Percentiles rank a stretch among this genome's conserved stretches.
Conservation (phyloP, 2,888 invertebrate species). For the Tenthredo livida region DNA sequence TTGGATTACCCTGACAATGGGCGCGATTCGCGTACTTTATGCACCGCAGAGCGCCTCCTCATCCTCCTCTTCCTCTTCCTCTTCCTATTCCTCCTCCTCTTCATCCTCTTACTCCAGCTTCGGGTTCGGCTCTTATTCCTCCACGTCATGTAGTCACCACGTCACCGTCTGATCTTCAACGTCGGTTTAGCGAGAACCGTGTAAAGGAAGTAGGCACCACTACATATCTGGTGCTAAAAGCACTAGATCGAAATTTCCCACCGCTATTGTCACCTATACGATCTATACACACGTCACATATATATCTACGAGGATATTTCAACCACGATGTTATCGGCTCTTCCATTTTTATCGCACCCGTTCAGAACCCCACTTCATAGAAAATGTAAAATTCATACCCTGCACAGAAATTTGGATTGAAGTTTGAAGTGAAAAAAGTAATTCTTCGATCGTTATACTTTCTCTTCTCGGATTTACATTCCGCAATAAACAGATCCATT, state of each 20-base stretch:
- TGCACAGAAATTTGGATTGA: not conserved
- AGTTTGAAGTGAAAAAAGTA: not conserved
- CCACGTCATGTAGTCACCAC: conserved; percentile 5
- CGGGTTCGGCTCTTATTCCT: conserved; percentile 9
- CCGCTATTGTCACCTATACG: conserved; percentile 6
- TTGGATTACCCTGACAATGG: conserved; percentile 53
- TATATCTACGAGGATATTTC: conserved; percentile 9
- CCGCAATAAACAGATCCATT: not conserved
- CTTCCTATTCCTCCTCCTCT: not conserved
- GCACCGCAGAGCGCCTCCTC: conserved; percentile 29
- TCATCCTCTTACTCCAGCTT: not conserved
- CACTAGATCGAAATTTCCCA: conserved; percentile 41
- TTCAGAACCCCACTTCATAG: not conserved
- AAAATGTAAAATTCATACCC: not conserved
- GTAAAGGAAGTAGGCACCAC: conserved; percentile 22
- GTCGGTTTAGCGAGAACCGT: not conserved
- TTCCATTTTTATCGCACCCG: not conserved
- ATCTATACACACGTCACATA: not conserved
- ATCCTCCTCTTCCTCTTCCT: not conserved
- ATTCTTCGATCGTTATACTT: not conserved
- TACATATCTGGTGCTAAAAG: not conserved
- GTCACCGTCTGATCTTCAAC: conserved; percentile 9
- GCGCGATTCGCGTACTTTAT: conserved; percentile 41
- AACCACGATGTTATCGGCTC: not conserved
- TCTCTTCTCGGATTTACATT: not conserved